Evolutionary conservation across 2,797 vertebrate species (phyloP).

Genomic region (Anas bahamensis): DNA sequence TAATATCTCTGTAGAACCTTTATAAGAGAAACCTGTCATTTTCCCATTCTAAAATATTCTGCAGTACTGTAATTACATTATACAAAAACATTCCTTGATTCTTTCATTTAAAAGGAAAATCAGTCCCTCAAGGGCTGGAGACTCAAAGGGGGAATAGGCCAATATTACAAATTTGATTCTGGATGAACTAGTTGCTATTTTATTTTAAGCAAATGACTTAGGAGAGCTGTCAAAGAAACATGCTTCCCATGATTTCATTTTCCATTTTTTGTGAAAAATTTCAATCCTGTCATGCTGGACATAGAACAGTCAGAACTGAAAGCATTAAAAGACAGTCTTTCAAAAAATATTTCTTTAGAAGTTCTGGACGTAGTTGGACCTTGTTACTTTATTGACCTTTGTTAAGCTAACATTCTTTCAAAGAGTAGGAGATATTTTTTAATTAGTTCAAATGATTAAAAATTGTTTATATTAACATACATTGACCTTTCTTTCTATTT

Average conservation of each 20-base stretch:
- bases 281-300: background rate
- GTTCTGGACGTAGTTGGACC: background rate
- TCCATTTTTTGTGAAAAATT: background rate
- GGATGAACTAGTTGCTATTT: background rate
- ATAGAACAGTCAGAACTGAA: background rate
- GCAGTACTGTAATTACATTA: background rate
- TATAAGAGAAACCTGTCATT: background rate
- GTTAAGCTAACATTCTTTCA: background rate
- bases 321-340: background rate
- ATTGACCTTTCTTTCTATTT: background rate
- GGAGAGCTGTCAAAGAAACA: background rate
- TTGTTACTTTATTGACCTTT: background rate
- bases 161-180: background rate
- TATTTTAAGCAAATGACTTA: background rate
- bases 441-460: background rate
- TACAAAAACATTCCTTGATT: background rate
- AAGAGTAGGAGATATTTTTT: background rate
- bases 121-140: background rate
- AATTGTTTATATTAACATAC: background rate
- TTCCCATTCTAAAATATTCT: background rate
- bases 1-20: background rate
- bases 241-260: background rate
- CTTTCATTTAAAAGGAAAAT: background rate
- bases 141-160: background rate
- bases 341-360: background rate